A percentile compares a stretch with the other conserved stretches of the same genome.
Evolutionary conservation across 2,888 invertebrate genomes (phyloP).

Genomic region (Hemithea aestivaria): DNA sequence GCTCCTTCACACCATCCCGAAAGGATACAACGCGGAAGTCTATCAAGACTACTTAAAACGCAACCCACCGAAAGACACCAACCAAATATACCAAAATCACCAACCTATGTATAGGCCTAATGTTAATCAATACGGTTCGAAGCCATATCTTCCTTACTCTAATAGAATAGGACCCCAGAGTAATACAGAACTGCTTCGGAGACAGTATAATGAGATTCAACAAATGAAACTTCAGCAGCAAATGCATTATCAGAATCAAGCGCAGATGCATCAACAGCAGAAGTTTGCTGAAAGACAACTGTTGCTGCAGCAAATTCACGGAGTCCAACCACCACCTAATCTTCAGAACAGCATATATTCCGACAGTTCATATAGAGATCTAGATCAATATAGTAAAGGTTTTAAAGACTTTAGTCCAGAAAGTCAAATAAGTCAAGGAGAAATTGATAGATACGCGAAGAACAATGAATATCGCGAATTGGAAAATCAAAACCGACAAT

Average conservation of each 20-base stretch:
- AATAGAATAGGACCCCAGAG: conserved; percentile 76
- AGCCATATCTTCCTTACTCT: conserved; percentile 73
- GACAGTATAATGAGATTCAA: conserved; percentile 81
- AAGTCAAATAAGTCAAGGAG: conserved; percentile 50
- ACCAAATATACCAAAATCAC: conserved; percentile 79
- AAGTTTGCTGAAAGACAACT: conserved; percentile 82
- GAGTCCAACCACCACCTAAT: conserved; percentile 73
- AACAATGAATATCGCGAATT: conserved; percentile 63
- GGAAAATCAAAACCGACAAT: conserved; percentile 60
- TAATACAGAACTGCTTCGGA: conserved; percentile 79
- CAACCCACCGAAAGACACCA: conserved; percentile 77
- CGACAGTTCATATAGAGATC: conserved; percentile 67
- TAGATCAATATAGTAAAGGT: conserved; percentile 61
- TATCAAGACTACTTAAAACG: conserved; percentile 77
- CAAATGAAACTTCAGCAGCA: conserved; percentile 82
- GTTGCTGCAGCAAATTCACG: conserved; percentile 80
- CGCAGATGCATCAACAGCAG: conserved; percentile 81
- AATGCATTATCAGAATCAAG: conserved; percentile 81
- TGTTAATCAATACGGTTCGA: conserved; percentile 68
- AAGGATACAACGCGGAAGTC: conserved; percentile 79
- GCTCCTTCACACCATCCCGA: conserved; percentile 64
- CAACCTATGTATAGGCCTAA: conserved; percentile 70
- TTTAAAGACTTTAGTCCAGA: conserved; percentile 60
- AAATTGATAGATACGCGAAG: conserved; percentile 58
- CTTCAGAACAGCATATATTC: conserved; percentile 73